These are phyloP conservation scores for Paratrypauchen microcephalus DNA, from an alignment of 2,797 vertebrate species.

Conservation along the genomic window DNA sequence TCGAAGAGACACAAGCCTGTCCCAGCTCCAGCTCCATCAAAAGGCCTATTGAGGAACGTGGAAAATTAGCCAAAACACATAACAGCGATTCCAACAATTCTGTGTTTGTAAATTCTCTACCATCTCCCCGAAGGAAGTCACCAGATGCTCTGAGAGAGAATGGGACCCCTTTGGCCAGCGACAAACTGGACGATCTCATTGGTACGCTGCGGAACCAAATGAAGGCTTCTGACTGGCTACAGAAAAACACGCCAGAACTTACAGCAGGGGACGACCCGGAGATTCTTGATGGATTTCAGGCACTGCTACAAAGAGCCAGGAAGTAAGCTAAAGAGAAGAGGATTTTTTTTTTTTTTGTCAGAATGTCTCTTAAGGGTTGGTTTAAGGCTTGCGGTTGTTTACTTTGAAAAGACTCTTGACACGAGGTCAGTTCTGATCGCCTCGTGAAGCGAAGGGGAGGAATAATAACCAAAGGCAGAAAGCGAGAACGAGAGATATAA, in stretches of 20 bases:
- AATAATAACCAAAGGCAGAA: conserved; percentile 5
- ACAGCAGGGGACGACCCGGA: conserved; percentile 80
- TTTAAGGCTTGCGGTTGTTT: conserved; percentile 15
- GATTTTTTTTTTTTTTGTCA: conserved; percentile 16
- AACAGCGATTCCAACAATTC: conserved; percentile 47
- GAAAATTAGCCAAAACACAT: conserved; percentile 48
- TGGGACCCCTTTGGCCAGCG: conserved; percentile 47
- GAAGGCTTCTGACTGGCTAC: conserved; percentile 84
- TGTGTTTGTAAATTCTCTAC: conserved; percentile 50
- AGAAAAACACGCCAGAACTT: conserved; percentile 80
- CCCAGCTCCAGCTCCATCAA: conserved; percentile 32
- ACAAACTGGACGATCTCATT: conserved; percentile 80
- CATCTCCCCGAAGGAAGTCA: conserved; percentile 57
- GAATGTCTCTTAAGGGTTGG: conserved; percentile 12
- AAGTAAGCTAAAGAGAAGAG: conserved; percentile 55
- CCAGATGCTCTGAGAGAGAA: conserved; percentile 54
- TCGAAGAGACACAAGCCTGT: conserved; percentile 42
- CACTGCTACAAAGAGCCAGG: conserved; percentile 76
- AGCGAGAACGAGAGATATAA: conserved; percentile 10
- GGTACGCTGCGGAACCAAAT: conserved; percentile 87
- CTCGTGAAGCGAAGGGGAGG: conserved; percentile 13
- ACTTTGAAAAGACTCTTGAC: conserved; percentile 27
- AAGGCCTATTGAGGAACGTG: conserved; percentile 29
- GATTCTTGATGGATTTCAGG: conserved; percentile 78
- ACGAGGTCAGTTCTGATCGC: conserved; percentile 30